phyloP scores from a whole-genome alignment of 2,888 invertebrate genomes.

The Apodemia hepburni region DNA sequence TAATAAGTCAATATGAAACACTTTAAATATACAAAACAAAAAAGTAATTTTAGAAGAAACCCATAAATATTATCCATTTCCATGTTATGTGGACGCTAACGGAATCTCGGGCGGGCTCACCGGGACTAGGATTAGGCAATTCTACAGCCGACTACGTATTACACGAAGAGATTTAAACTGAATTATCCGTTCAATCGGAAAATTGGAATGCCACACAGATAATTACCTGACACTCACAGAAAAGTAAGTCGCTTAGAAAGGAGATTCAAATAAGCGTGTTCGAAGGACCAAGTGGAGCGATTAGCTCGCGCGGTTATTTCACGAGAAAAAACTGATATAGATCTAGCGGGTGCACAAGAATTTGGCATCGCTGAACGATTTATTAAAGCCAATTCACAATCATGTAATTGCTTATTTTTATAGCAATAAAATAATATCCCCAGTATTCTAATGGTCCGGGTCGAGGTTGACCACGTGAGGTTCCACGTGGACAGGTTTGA shows the following conservation, averaged over 20 bases:
- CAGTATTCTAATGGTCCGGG: no score
- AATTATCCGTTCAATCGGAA: slow-evolving; percentile 80
- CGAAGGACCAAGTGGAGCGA: slow-evolving; percentile 61
- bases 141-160: slow-evolving; percentile 67
- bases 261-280: slow-evolving; percentile 76
- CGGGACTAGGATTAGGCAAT: slow-evolving; percentile 71
- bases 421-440: no score
- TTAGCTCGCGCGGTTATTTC: slow-evolving; percentile 48
- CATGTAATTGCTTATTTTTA: no score
- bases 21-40: neutral
- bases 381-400: neutral
- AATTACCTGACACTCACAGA: slow-evolving; percentile 81
- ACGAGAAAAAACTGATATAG: slow-evolving; percentile 47
- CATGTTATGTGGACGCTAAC: slow-evolving; percentile 28
- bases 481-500: no score
- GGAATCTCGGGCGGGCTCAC: slow-evolving; percentile 52
- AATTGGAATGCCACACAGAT: slow-evolving; percentile 80
- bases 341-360: neutral
- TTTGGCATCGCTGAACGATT: neutral
- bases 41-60: neutral
- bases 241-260: slow-evolving; percentile 74
- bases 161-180: slow-evolving; percentile 79
- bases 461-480: no score
- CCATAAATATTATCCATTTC: slow-evolving; percentile 25
- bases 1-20: no score